A percentile compares a stretch with the other conserved stretches of the same genome.
phyloP scores from a whole-genome alignment of 2,113 vertebrate genomes.

The Phalacrocorax pelagicus region DNA sequence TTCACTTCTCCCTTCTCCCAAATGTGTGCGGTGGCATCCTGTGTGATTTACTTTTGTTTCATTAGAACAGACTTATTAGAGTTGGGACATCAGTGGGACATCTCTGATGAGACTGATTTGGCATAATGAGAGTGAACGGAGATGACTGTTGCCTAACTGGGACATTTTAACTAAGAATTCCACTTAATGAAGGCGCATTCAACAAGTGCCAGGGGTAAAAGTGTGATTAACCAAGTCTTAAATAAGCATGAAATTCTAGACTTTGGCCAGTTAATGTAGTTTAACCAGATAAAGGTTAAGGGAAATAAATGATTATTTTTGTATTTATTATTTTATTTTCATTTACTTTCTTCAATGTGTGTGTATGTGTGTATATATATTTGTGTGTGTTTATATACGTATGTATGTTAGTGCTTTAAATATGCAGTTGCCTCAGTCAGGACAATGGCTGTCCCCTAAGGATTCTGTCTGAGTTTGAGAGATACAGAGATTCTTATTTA shows the following conservation, averaged over 20 bases:
- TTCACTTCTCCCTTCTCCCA: neutral
- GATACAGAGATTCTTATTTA: neutral
- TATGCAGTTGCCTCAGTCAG: neutral
- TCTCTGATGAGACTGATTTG: constrained; percentile 17
- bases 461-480: neutral
- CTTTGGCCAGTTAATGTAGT: neutral
- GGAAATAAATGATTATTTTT: neutral
- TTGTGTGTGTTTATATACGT: neutral
- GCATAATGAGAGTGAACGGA: neutral
- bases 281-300: neutral
- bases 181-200: neutral
- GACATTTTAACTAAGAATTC: neutral
- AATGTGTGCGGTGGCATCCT: neutral
- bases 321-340: neutral
- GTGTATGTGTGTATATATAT: rapidly evolving
- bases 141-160: neutral
- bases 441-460: neutral
- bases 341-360: neutral
- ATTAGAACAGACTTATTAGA: neutral
- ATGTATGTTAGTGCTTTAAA: neutral
- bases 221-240: neutral
- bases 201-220: neutral
- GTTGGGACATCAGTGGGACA: neutral
- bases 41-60: neutral
- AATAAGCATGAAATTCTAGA: neutral